A percentile compares a stretch with the other conserved stretches of the same genome.
Conservation (phyloP, 2,797 vertebrate genomes). For the Crocidura indochinensis region DNA sequence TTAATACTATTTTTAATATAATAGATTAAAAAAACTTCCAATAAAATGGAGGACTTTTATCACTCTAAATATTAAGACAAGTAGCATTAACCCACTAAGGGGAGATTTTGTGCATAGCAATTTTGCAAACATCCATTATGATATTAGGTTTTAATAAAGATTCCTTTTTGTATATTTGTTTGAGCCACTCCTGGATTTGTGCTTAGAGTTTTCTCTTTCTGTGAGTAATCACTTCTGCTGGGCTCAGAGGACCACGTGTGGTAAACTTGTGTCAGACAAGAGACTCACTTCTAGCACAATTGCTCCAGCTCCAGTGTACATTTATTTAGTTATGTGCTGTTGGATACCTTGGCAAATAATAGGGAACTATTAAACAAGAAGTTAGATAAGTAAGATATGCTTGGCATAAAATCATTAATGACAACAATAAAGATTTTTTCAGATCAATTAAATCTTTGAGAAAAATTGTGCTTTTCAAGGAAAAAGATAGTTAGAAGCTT, state of each 20-base stretch:
- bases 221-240: too few relatives aligned
- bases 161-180: too few relatives aligned
- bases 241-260: too few relatives aligned
- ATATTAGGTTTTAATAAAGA: conserved; percentile 17
- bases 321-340: background rate
- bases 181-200: too few relatives aligned
- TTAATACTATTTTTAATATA: too few relatives aligned
- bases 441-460: conserved; percentile 1
- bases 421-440: background rate
- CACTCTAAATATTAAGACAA: conserved; percentile 22
- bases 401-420: background rate
- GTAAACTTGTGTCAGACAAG: too few relatives aligned
- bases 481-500: conserved; percentile 14
- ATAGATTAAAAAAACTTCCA: background rate
- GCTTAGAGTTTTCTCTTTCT: too few relatives aligned
- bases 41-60: background rate
- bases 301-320: too few relatives aligned
- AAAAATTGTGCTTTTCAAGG: background rate
- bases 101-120: conserved; percentile 27
- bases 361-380: background rate
- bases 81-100: background rate
- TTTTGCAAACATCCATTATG: background rate
- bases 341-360: background rate
- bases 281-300: too few relatives aligned
- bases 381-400: background rate